Evolutionary conservation across 2,888 invertebrate species (phyloP).

Genomic region (Agriopis aurantiaria): DNA sequence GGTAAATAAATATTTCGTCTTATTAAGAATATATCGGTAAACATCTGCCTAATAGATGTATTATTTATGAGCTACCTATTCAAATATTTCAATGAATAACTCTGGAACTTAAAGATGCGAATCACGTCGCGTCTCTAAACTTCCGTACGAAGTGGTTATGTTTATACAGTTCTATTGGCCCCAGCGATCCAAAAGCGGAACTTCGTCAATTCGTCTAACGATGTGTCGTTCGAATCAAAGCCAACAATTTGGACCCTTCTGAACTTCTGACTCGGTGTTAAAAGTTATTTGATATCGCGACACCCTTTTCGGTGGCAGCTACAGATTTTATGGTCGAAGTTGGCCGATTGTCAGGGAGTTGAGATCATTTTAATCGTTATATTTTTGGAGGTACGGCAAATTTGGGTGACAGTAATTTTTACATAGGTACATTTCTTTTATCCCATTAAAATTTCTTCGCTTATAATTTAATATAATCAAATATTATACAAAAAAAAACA

Average conservation of each 20-base stretch:
- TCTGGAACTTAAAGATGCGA: too few species aligned
- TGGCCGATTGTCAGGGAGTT: slow-evolving; percentile 23
- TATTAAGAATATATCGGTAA: too few species aligned
- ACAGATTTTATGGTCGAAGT: slow-evolving; percentile 34
- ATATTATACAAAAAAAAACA: too few species aligned
- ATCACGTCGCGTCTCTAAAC: too few species aligned
- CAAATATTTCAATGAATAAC: too few species aligned
- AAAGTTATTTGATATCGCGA: slow-evolving; percentile 41
- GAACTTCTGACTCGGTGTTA: slow-evolving; percentile 38
- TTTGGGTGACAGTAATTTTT: background rate
- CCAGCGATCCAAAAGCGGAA: slow-evolving; percentile 32
- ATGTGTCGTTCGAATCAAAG: slow-evolving; percentile 40
- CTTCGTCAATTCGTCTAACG: slow-evolving; percentile 45
- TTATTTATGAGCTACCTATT: too few species aligned
- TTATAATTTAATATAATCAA: too few species aligned
- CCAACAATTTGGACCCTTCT: slow-evolving; percentile 39
- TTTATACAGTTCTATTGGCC: slow-evolving; percentile 2
- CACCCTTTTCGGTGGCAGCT: slow-evolving; percentile 39
- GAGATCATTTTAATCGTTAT: slow-evolving; percentile 29
- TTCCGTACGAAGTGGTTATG: slow-evolving; percentile 1
- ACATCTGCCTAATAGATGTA: too few species aligned
- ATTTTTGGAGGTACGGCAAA: slow-evolving; percentile 9
- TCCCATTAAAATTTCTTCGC: background rate
- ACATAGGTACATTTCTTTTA: background rate
- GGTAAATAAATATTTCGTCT: too few species aligned